A percentile compares a stretch with the other conserved stretches of the same genome.
Conservation (phyloP, 1,140 invertebrate genomes). For the Amyelois transitella region DNA sequence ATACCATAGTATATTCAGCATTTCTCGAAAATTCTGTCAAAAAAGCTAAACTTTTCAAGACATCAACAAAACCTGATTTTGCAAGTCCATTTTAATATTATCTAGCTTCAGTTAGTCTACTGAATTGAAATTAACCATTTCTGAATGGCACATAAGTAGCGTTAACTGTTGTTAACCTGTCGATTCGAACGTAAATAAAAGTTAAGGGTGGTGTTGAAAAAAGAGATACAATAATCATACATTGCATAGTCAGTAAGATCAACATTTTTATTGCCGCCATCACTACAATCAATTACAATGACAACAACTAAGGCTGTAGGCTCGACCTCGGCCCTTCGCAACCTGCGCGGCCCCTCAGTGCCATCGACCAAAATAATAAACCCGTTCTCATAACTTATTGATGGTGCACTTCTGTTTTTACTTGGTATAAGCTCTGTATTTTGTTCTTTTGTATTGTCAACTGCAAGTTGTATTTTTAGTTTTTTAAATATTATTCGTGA, state of each 20-base stretch:
- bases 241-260: not conserved
- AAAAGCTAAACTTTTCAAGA: too few species aligned
- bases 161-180: too few species aligned
- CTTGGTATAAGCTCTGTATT: not conserved
- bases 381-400: conserved; percentile 13
- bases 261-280: conserved; percentile 14
- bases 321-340: conserved; percentile 64
- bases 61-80: too few species aligned
- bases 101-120: too few species aligned
- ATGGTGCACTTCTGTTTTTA: not conserved
- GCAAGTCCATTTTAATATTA: too few species aligned
- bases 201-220: not conserved
- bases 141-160: too few species aligned
- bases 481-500: not conserved
- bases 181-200: not conserved
- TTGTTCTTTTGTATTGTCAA: not conserved
- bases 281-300: conserved; percentile 25
- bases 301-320: conserved; percentile 29
- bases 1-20: too few species aligned
- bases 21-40: too few species aligned
- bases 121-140: too few species aligned
- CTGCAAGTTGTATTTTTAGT: not conserved
- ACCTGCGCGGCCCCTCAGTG: conserved; percentile 52
- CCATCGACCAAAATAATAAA: conserved; percentile 48
- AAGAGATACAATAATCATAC: not conserved